phyloP scores from a whole-genome alignment of 2,888 invertebrate genomes.

The Agelastica alni region DNA sequence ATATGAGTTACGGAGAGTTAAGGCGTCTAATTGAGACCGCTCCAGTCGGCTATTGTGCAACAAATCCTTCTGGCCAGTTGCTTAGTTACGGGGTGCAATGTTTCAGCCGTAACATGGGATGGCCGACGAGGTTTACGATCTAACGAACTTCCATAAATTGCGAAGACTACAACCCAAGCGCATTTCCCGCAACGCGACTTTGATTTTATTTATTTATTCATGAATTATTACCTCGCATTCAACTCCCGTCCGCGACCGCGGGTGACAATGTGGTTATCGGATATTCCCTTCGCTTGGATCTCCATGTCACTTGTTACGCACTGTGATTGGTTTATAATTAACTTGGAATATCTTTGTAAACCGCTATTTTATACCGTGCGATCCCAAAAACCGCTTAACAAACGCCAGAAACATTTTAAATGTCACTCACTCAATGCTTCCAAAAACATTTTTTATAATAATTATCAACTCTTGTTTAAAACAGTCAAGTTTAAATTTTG shows the following conservation, averaged over 20 bases:
- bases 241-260: slow-evolving; percentile 44
- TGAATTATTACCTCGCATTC: slow-evolving; percentile 49
- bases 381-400: no score
- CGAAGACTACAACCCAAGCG: slow-evolving; percentile 44
- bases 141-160: slow-evolving; percentile 54
- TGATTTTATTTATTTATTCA: slow-evolving; percentile 52
- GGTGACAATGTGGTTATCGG: slow-evolving; percentile 49
- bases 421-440: no score
- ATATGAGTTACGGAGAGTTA: slow-evolving; percentile 30
- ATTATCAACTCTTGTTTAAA: no score
- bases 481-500: no score
- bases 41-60: slow-evolving; percentile 38
- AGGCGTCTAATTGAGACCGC: slow-evolving; percentile 44
- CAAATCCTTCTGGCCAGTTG: slow-evolving; percentile 41
- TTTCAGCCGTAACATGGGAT: slow-evolving; percentile 52
- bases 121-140: slow-evolving; percentile 53
- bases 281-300: slow-evolving; percentile 42
- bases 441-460: no score
- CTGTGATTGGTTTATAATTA: slow-evolving; percentile 47
- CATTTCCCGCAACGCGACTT: slow-evolving; percentile 43
- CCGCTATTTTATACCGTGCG: no score
- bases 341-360: slow-evolving; percentile 23
- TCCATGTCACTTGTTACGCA: slow-evolving; percentile 45
- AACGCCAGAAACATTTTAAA: no score
- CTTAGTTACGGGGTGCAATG: slow-evolving; percentile 55